Base-by-base conservation (phyloP, 1,140 invertebrate species). In the Drosophila novamexicana region DNA sequence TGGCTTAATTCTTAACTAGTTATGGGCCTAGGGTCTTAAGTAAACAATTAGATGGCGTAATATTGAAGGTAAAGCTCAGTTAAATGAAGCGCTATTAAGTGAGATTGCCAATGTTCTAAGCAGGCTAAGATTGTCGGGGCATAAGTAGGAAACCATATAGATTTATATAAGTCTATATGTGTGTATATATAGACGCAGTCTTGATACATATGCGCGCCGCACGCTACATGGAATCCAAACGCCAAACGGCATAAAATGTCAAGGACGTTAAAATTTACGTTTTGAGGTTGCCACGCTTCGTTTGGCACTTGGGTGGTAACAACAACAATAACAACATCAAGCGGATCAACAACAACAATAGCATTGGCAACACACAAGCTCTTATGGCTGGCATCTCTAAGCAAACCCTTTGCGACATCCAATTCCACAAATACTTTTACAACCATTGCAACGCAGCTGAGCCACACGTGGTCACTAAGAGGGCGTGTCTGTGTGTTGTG, bases 191-290 rank as follows among this genome's bases (percentile, higher is more conserved):
- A 45, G 12, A 57, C 10, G 58, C 44, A 61, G 44, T 34, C 14
- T 47, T n/a, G 32, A 61, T 68, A 29, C 36, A 59, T 44, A 42
- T 59, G 10, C 14, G 42, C 57, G 57, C 32, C 14, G 14, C 57
- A 59, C 32, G 57, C 57, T 59, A 70, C 50, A 52, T 36, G 57
- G 37, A 49, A 39, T 45, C 37, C 12, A 40, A 52, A 59, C 63
- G 70, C 57, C 75, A 77, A 77, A 77, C 58, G 69, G 45, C 52
- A 73, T 68, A 76, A 79, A 79, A 79, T 79, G 76, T 79, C 76
- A 79, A 79, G 76, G 76, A 79, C 76, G 67, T 75, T 75, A 58
- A 75, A 78, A 75, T 75, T 75, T 78, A 71, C 72, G 75, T 77
- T 77, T 77, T 77, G 75, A 77, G 75, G 71, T 75, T 77, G 71